Percentiles rank a stretch among this genome's conserved stretches.
Conservation (phyloP, 2,797 vertebrate species). For the Distichodus sexfasciatus region DNA sequence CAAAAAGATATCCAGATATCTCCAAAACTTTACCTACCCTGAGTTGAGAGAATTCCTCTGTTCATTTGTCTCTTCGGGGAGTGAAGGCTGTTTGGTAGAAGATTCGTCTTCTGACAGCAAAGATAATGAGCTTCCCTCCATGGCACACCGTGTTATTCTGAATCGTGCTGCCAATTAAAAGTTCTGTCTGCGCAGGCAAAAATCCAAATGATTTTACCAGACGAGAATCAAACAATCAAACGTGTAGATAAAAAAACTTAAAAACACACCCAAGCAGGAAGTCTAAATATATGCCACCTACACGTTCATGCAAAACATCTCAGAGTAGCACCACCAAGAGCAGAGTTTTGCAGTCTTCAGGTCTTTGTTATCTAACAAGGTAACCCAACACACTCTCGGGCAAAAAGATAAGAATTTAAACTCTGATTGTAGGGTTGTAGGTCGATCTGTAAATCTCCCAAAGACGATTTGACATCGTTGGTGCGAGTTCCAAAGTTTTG, state of each 20-base stretch:
- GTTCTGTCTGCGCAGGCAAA: not conserved
- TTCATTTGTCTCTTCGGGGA: conserved; percentile 27
- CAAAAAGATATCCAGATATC: not conserved
- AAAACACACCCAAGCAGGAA: conserved; percentile 26
- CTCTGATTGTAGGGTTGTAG: not conserved
- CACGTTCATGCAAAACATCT: conserved; percentile 22
- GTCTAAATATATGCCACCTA: conserved; percentile 34
- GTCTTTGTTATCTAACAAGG: not conserved
- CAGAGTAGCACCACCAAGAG: conserved; percentile 10
- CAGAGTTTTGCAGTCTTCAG: not conserved
- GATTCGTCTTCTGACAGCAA: conserved; percentile 42
- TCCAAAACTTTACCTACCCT: conserved; percentile 29
- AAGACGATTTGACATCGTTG: not conserved
- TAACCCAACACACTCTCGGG: not conserved
- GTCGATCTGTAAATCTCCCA: not conserved
- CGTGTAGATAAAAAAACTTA: not conserved
- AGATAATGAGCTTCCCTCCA: conserved; percentile 42
- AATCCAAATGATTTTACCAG: not conserved
- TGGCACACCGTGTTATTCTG: not conserved
- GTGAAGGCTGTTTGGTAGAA: conserved; percentile 33
- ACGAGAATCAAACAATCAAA: not conserved
- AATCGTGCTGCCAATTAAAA: conserved; percentile 15
- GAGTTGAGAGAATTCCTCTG: conserved; percentile 16
- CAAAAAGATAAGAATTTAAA: not conserved
- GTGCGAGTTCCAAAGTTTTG: not conserved